These are phyloP conservation scores for Ceyx cyanopectus DNA, from an alignment of 2,113 vertebrate genomes.

Conservation along the genomic window DNA sequence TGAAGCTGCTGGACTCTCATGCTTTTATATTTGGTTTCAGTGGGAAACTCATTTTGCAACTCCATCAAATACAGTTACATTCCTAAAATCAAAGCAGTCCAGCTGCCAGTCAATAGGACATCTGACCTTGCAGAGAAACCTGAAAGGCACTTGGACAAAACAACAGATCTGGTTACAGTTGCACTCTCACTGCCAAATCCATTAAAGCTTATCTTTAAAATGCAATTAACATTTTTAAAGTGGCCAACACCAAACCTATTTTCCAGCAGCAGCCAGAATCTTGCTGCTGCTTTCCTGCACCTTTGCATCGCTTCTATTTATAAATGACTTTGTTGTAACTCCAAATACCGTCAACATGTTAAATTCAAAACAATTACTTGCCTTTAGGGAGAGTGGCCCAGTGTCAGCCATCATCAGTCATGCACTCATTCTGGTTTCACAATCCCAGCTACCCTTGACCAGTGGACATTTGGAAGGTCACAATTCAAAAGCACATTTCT, in stretches of 20 bases:
- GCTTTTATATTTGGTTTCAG: slow-evolving; percentile 14
- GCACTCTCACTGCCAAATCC: neutral
- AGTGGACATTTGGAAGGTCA: neutral
- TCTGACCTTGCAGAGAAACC: slow-evolving; percentile 44
- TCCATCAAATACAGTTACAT: neutral
- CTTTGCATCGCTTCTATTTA: neutral
- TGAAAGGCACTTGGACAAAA: slow-evolving; percentile 40
- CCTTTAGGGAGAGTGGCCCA: neutral
- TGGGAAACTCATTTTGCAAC: slow-evolving; percentile 22
- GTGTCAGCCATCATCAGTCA: neutral
- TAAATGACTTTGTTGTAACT: neutral
- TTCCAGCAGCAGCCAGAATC: slow-evolving; percentile 27
- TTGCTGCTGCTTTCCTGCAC: neutral
- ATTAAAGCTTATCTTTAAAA: slow-evolving; percentile 59
- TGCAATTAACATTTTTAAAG: slow-evolving; percentile 14
- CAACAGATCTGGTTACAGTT: slow-evolving; percentile 38
- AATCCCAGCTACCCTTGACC: neutral
- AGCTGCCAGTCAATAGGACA: slow-evolving; percentile 35
- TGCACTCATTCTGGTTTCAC: neutral
- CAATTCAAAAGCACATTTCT: neutral
- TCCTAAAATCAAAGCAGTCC: neutral
- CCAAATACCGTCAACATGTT: neutral
- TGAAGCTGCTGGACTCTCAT: neutral
- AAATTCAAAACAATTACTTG: slow-evolving; percentile 12
- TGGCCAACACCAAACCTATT: neutral